phyloP scores from a whole-genome alignment of 2,113 vertebrate genomes.

The Todiramphus chloris region DNA sequence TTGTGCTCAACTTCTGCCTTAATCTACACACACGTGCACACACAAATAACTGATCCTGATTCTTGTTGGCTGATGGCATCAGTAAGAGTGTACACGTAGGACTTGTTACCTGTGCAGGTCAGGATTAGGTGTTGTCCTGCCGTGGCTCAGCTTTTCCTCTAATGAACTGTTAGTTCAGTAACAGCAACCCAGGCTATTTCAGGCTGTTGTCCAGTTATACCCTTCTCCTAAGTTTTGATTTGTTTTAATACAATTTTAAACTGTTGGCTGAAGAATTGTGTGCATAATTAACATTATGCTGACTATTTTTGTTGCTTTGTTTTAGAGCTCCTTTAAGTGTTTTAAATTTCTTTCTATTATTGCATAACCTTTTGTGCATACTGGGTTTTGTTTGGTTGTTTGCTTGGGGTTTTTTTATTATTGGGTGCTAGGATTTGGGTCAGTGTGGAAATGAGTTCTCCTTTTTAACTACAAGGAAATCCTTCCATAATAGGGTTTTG shows the following conservation, averaged over 20 bases:
- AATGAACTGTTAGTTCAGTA: too few species aligned
- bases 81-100: not conserved
- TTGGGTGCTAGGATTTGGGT: not conserved
- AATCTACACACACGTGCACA: not conserved
- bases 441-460: not conserved
- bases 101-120: not conserved
- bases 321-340: not conserved
- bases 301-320: not conserved
- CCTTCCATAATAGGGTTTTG: not conserved
- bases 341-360: not conserved
- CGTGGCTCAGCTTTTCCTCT: not conserved
- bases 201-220: not conserved
- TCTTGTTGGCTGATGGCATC: not conserved
- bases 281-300: not conserved
- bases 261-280: not conserved
- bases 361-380: not conserved
- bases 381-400: not conserved
- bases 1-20: conserved; percentile 18
- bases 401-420: not conserved
- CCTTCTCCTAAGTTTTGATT: not conserved
- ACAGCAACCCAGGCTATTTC: not conserved
- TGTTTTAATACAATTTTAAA: not conserved
- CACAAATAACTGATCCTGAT: not conserved
- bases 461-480: not conserved
- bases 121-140: not conserved